Percentiles rank a stretch among this genome's conserved stretches.
phyloP scores from a whole-genome alignment of 2,797 vertebrate genomes.

The Lerista edwardsae region DNA sequence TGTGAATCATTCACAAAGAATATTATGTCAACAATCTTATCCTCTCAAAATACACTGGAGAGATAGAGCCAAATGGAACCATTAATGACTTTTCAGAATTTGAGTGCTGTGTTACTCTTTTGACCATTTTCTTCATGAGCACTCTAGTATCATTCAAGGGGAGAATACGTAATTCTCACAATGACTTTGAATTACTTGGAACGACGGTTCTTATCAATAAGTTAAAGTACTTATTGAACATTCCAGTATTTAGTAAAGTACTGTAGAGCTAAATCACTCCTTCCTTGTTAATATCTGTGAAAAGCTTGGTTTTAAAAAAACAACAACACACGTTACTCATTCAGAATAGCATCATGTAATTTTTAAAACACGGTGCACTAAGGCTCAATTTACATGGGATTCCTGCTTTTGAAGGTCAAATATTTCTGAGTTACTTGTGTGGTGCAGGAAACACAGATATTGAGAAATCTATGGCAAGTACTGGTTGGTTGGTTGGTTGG shows the following conservation, averaged over 20 bases:
- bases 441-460: not conserved
- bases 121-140: not conserved
- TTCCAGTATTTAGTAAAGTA: not conserved
- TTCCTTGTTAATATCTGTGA: not conserved
- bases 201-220: not conserved
- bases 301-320: not conserved
- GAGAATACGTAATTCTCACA: not conserved
- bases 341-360: not conserved
- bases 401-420: not conserved
- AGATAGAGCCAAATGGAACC: not conserved
- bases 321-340: too few species aligned
- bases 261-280: not conserved
- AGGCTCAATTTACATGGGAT: not conserved
- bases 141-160: not conserved
- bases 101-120: not conserved
- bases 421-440: not conserved
- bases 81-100: not conserved
- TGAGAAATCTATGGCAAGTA: not conserved
- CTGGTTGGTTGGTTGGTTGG: not conserved
- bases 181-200: slow-evolving; percentile 1
- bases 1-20: not conserved
- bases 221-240: not conserved
- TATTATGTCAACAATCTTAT: not conserved
- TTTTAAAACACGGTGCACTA: not conserved
- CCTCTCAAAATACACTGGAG: not conserved